Evolutionary conservation across 2,113 vertebrate genomes (phyloP).

Genomic region (Leucopsar rothschildi): DNA sequence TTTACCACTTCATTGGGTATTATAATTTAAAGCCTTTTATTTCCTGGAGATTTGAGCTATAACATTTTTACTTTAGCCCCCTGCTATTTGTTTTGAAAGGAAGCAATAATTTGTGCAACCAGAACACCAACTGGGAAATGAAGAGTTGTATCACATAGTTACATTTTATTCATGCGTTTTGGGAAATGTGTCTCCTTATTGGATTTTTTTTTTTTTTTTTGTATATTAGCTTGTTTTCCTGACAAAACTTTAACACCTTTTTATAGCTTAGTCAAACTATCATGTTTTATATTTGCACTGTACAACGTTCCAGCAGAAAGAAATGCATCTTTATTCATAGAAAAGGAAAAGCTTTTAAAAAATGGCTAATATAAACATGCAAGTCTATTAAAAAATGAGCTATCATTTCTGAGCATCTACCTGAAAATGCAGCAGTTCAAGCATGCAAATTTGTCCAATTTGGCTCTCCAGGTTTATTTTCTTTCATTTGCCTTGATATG

Average conservation of each 20-base stretch:
- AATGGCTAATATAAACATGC: neutral
- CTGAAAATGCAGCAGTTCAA: slow-evolving; percentile 68
- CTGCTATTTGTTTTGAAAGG: slow-evolving; percentile 82
- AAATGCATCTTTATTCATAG: neutral
- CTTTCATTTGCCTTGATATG: slow-evolving; percentile 96
- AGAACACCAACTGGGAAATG: slow-evolving; percentile 73
- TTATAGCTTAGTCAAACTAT: slow-evolving; percentile 7
- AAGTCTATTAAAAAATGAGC: neutral
- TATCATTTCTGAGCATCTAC: slow-evolving; percentile 47
- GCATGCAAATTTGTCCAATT: slow-evolving; percentile 86
- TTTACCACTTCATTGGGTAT: slow-evolving; percentile 86
- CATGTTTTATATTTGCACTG: neutral
- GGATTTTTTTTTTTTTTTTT: neutral
- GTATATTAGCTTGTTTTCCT: slow-evolving; percentile 27
- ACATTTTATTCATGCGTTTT: slow-evolving; percentile 65
- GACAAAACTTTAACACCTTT: slow-evolving; percentile 43
- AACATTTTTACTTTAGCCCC: slow-evolving; percentile 81
- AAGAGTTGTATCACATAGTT: slow-evolving; percentile 67
- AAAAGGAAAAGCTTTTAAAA: neutral
- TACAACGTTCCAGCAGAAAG: neutral
- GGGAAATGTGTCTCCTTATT: slow-evolving; percentile 63
- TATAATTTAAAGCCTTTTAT: slow-evolving; percentile 86
- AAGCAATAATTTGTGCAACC: slow-evolving; percentile 79
- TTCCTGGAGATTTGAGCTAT: slow-evolving; percentile 80
- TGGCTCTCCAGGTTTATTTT: slow-evolving; percentile 88